Evolutionary conservation across 2,888 invertebrate genomes (phyloP).

Genomic region (Leistus spinibarbis): DNA sequence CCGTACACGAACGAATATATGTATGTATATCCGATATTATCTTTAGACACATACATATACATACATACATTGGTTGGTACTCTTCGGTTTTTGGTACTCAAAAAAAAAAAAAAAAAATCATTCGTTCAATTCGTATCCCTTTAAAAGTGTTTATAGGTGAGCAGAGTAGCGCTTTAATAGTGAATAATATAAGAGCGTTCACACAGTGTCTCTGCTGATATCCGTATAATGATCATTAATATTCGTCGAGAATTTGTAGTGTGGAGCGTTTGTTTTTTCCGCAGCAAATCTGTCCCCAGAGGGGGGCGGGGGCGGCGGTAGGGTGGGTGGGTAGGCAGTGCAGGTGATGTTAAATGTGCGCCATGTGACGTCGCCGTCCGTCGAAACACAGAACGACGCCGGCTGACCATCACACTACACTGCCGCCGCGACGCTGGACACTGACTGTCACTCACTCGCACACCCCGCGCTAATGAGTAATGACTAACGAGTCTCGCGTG

Average conservation of each 20-base stretch:
- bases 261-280: not conserved
- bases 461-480: conserved; percentile 58
- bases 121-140: too few species aligned
- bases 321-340: not conserved
- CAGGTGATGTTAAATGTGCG: conserved; percentile 48
- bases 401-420: conserved; percentile 48
- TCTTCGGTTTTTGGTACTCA: too few species aligned
- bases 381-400: conserved; percentile 50
- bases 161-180: not conserved
- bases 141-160: not conserved
- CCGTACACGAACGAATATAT: too few species aligned
- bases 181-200: not conserved
- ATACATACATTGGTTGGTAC: too few species aligned
- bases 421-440: conserved; percentile 48
- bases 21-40: too few species aligned
- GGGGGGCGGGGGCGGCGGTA: not conserved
- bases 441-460: conserved; percentile 56
- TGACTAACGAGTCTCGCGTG: conserved; percentile 59
- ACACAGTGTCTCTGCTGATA: not conserved
- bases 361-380: conserved; percentile 56
- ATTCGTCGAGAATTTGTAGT: not conserved
- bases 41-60: too few species aligned
- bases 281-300: not conserved
- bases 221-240: not conserved
- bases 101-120: too few species aligned